Percentiles rank a stretch among this genome's conserved stretches.
Evolutionary conservation across 35 echinoderm and acorn worm genomes (phyloP).

Genomic region (Anneissia japonica): DNA sequence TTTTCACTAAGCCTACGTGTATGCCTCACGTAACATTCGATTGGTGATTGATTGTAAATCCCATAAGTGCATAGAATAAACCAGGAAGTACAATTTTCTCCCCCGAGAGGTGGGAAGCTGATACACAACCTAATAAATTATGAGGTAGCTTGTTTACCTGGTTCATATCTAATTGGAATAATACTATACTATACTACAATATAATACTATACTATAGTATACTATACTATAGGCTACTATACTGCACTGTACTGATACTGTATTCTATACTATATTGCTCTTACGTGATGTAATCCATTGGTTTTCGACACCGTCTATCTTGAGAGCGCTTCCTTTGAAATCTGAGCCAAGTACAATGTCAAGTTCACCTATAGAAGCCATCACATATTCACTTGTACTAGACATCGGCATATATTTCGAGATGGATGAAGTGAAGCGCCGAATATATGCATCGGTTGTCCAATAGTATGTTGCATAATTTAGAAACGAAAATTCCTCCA

Average conservation of each 20-base stretch:
- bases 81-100: too few relatives aligned
- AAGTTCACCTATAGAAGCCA: neutral
- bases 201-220: too few relatives aligned
- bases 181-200: too few relatives aligned
- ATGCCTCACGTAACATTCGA: too few relatives aligned
- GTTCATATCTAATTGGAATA: neutral
- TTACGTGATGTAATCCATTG: constrained; percentile 73
- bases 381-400: constrained; percentile 31
- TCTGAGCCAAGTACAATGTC: constrained; percentile 29
- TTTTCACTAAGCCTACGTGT: too few relatives aligned
- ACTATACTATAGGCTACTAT: too few relatives aligned
- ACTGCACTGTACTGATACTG: too few relatives aligned
- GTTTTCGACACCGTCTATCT: constrained; percentile 37
- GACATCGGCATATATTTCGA: constrained; percentile 9
- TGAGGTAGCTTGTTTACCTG: neutral
- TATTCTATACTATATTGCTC: too few relatives aligned
- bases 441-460: constrained; percentile 65
- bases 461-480: constrained; percentile 38
- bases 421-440: constrained; percentile 39
- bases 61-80: too few relatives aligned
- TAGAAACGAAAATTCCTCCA: constrained; percentile 25
- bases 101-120: neutral
- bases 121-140: neutral
- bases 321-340: constrained; percentile 58
- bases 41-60: too few relatives aligned